These are phyloP conservation scores for Mimachlamys varia DNA, from an alignment of 2,888 invertebrate genomes.

Conservation along the genomic window DNA sequence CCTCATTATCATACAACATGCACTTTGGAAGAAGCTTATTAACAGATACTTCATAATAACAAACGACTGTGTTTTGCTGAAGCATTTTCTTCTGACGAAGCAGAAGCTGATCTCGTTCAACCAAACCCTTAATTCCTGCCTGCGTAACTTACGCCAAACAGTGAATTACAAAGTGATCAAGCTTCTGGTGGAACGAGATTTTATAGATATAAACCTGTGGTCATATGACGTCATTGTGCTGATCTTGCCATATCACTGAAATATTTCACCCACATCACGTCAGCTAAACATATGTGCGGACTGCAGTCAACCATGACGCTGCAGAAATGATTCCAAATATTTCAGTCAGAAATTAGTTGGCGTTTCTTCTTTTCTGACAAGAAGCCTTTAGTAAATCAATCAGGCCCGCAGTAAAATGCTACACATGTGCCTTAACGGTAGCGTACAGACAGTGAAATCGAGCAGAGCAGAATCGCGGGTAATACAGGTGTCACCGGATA, in stretches of 20 bases:
- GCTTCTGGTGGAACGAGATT: too few species aligned
- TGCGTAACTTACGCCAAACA: too few species aligned
- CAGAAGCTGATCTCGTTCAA: too few species aligned
- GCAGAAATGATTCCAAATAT: constrained; percentile 23
- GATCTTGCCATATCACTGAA: neutral
- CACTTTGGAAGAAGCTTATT: too few species aligned
- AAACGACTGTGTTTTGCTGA: too few species aligned
- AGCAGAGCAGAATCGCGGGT: neutral
- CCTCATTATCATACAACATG: too few species aligned
- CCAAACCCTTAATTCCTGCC: too few species aligned
- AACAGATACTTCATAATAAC: too few species aligned
- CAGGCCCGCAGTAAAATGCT: neutral
- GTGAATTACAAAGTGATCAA: too few species aligned
- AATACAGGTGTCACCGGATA: neutral
- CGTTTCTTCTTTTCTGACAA: neutral
- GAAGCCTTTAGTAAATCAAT: neutral
- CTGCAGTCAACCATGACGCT: neutral
- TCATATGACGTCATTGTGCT: neutral
- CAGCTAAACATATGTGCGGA: neutral
- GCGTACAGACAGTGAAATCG: neutral
- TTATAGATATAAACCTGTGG: neutral
- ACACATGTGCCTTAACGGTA: neutral
- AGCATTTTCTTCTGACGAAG: too few species aligned
- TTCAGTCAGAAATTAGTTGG: neutral
- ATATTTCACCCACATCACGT: neutral